These are phyloP conservation scores for Macrosiphum euphorbiae DNA, from an alignment of 2,888 invertebrate genomes.

Conservation along the genomic window DNA sequence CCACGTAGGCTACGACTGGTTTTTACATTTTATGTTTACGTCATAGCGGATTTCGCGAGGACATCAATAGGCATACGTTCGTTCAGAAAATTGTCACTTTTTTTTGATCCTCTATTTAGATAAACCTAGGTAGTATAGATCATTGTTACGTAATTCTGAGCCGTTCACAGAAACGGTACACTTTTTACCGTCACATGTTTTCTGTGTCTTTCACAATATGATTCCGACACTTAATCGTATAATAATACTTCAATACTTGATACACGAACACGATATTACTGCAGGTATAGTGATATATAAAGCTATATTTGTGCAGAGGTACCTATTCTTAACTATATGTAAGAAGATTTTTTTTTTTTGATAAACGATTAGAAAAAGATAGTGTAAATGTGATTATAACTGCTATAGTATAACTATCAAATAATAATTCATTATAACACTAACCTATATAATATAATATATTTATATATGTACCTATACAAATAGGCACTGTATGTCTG, in stretches of 20 bases:
- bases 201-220: background rate
- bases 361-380: background rate
- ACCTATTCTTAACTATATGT: too few species aligned
- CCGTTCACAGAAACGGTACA: background rate
- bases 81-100: background rate
- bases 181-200: background rate
- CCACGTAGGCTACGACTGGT: background rate
- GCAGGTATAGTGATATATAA: background rate
- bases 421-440: slow-evolving; percentile 38
- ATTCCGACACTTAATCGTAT: background rate
- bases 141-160: background rate
- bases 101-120: background rate
- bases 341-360: background rate
- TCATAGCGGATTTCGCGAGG: background rate
- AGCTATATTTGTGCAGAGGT: background rate
- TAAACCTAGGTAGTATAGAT: background rate
- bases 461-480: background rate
- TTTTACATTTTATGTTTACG: background rate
- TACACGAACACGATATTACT: background rate
- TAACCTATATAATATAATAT: slow-evolving; percentile 10
- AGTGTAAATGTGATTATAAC: slow-evolving; percentile 32
- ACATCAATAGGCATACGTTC: background rate
- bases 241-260: background rate
- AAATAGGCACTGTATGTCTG: background rate
- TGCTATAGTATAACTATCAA: slow-evolving; percentile 33